A percentile compares a stretch with the other conserved stretches of the same genome.
phyloP scores from a whole-genome alignment of 2,888 invertebrate genomes.

The Halocaridina rubra region DNA sequence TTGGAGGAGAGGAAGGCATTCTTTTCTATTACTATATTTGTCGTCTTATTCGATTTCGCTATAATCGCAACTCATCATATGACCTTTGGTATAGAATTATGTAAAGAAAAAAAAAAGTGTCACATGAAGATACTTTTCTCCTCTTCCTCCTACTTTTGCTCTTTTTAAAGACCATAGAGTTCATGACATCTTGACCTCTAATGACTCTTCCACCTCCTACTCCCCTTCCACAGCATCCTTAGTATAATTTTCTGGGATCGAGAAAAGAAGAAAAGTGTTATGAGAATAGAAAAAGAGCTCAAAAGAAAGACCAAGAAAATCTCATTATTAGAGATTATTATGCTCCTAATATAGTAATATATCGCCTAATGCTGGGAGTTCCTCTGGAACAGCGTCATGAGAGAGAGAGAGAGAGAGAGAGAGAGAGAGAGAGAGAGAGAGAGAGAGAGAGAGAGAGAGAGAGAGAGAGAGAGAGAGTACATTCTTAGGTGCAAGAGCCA shows the following conservation, averaged over 20 bases:
- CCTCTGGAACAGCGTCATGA: not conserved
- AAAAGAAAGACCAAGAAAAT: not conserved
- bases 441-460: not conserved
- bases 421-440: conserved; percentile 22
- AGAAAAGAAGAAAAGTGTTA: not conserved
- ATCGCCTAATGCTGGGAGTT: not conserved
- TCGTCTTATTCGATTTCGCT: no score
- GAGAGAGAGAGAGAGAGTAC: not conserved
- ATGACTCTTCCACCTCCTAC: no score
- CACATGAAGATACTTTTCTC: no score
- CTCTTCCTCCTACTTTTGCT: no score
- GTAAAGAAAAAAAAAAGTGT: not conserved
- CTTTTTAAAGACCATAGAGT: not conserved
- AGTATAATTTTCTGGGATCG: not conserved
- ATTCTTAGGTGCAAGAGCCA: no score
- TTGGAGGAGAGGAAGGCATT: no score
- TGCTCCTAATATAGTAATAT: not conserved
- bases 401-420: conserved; percentile 23
- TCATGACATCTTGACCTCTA: not conserved
- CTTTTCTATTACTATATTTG: no score
- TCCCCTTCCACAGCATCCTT: not conserved
- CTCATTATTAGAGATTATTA: not conserved
- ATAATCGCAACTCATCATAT: no score
- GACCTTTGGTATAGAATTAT: no score
- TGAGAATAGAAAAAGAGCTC: no score